Evolutionary conservation across 2,797 vertebrate species (phyloP).

Genomic region (Thaleichthys pacificus): DNA sequence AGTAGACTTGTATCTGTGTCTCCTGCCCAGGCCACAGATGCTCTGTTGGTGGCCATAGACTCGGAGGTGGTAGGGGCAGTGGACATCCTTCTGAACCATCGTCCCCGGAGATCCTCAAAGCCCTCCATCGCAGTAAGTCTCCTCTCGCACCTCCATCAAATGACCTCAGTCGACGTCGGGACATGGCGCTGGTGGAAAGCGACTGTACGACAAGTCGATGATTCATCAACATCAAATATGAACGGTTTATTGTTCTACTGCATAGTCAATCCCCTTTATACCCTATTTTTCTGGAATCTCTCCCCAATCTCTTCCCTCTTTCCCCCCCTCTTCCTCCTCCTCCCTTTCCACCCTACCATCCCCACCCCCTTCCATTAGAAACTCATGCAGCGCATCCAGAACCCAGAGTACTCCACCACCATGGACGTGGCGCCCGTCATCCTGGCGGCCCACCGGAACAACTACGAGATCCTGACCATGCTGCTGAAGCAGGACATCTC

Average conservation of each 20-base stretch:
- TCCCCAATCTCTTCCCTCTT: not conserved
- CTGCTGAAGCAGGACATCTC: conserved; percentile 97
- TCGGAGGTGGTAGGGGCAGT: conserved; percentile 98
- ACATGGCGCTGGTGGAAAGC: too few species aligned
- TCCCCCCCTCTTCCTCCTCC: conserved; percentile 9
- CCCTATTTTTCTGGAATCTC: not conserved
- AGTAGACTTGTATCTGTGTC: not conserved
- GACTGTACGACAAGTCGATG: too few species aligned
- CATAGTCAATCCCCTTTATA: not conserved
- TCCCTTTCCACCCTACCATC: not conserved
- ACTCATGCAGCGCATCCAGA: conserved; percentile 98
- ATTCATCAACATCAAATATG: too few species aligned
- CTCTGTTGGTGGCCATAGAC: conserved; percentile 95
- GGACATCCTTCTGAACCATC: conserved; percentile 96
- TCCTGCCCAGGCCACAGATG: conserved; percentile 83
- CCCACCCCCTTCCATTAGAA: conserved; percentile 76
- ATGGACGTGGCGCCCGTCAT: conserved; percentile 99
- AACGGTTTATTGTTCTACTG: not conserved
- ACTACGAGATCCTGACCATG: conserved; percentile 99
- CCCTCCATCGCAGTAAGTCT: conserved; percentile 92
- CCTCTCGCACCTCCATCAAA: not conserved
- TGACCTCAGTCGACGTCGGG: too few species aligned
- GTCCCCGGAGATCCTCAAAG: conserved; percentile 90
- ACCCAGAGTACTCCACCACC: conserved; percentile 97
- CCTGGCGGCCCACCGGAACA: conserved; percentile 97